phyloP scores from a whole-genome alignment of 2,888 invertebrate genomes.

The Drosophila austrosaltans region DNA sequence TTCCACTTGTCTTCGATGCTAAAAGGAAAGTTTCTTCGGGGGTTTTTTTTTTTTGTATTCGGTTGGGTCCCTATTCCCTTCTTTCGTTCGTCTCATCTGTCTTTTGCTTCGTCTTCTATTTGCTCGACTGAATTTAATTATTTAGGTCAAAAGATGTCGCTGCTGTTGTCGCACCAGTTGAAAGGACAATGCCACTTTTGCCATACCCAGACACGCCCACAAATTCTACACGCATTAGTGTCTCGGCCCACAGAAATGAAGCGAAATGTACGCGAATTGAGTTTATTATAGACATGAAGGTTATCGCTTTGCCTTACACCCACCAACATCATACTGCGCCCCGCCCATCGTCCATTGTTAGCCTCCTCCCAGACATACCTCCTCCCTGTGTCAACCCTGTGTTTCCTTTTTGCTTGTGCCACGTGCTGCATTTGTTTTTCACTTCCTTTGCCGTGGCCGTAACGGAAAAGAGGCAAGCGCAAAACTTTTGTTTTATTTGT shows the following conservation, averaged over 20 bases:
- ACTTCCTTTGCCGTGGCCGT: constrained; percentile 5
- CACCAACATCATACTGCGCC: too few species aligned
- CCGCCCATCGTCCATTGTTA: too few species aligned
- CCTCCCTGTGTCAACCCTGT: neutral
- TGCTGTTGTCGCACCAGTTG: constrained; percentile 56
- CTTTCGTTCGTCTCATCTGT: neutral
- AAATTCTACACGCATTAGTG: constrained; percentile 8
- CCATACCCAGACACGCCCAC: constrained; percentile 7
- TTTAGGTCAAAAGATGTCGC: constrained; percentile 70
- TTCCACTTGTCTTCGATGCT: constrained; percentile 38
- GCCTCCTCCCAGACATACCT: neutral
- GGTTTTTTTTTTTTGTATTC: neutral
- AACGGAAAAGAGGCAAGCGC: neutral
- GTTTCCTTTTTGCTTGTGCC: constrained; percentile 10
- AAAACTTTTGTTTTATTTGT: constrained; percentile 67
- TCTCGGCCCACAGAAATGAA: constrained; percentile 29
- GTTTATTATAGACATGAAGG: constrained; percentile 62
- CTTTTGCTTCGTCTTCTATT: constrained; percentile 26
- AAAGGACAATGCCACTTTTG: constrained; percentile 65
- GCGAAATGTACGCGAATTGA: constrained; percentile 56
- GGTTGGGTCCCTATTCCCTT: constrained; percentile 6
- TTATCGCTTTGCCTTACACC: constrained; percentile 18
- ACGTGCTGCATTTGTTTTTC: constrained; percentile 28
- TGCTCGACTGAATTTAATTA: constrained; percentile 71
- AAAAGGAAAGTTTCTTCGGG: constrained; percentile 58